Conservation (phyloP, 2,888 invertebrate genomes). For the Sphecodes monilicornis region DNA sequence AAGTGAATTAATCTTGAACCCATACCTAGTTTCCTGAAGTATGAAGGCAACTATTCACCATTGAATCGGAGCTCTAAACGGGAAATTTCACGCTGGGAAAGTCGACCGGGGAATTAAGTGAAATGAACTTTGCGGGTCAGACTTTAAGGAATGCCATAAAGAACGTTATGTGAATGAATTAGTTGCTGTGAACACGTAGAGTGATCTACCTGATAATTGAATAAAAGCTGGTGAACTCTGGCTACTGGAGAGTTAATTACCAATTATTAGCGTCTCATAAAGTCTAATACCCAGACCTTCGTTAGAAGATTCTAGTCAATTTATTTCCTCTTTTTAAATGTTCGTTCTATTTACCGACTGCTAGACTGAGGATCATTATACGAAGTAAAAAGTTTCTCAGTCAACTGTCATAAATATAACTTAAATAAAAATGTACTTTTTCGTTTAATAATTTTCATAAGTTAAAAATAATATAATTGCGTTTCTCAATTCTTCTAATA, state of each 20-base stretch:
- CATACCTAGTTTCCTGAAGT: neutral
- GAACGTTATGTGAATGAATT: neutral
- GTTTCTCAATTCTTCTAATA: too few species aligned
- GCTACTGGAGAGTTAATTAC: neutral
- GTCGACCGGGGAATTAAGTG: neutral
- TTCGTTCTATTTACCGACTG: too few species aligned
- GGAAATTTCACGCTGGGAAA: constrained; percentile 1
- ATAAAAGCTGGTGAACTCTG: neutral
- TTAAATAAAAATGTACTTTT: too few species aligned
- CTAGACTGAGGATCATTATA: too few species aligned
- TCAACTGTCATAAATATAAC: neutral
- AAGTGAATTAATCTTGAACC: neutral
- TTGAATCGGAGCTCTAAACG: too few species aligned
- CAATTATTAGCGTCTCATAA: neutral
- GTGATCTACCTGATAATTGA: neutral
- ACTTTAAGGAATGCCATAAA: neutral
- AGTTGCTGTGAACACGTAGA: neutral
- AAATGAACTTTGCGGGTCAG: neutral
- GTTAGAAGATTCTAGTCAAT: neutral
- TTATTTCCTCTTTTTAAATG: neutral
- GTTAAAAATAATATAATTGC: too few species aligned
- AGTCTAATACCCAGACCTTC: neutral
- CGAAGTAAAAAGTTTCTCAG: neutral
- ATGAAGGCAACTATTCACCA: neutral
- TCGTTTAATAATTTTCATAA: too few species aligned